Base-by-base conservation (phyloP, 2,888 invertebrate species). In the Diadegma fenestrale region DNA sequence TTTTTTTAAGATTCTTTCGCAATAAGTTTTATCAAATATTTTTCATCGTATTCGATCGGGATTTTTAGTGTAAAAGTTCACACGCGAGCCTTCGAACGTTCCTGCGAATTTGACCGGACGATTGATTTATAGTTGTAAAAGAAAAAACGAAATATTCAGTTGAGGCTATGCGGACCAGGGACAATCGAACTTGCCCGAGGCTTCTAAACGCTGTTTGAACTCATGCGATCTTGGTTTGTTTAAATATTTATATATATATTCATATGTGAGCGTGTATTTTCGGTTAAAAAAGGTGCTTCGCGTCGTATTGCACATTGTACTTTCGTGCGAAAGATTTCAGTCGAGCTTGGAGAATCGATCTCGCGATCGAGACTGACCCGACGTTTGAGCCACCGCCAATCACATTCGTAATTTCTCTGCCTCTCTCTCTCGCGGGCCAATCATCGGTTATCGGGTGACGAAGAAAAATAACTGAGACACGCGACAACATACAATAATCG, bases 251-350 rank as follows among this genome's bases (percentile, higher is more conserved):
- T 68, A 68, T 69, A 48, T 61, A 79, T 79, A 81, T 63, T 43
- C 58, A 17, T 71, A 48, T 71, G 33, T 48, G 48, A 14, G 37
- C 37, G 48, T 76, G 48, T 77, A 66, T 77, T 51, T 43, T 41
- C 37, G 41, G 69, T 58, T 64, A 75, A 84, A 71, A 75, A 85
- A 81, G 26, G 82, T 82, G 85, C 72, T 85, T 68, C 45, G 72
- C 82, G 76, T 80, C 80, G 68, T 85, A 85, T 85, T 85, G 85
- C 85, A 85, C 85, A 82, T 85, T 72, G 61, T 80, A 71, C 84
- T 75, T 85, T 85, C 72, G 68, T 82, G 68, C 85, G 82, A 77
- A 22, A 22, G 64, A 48, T 66, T 63, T 51, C 6, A 76, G 76
- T 72, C 68, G 37, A 76, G 80, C 64, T 58, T 78, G 14, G 14